phyloP scores from a whole-genome alignment of 2,888 invertebrate genomes.

The Linyphia triangularis region DNA sequence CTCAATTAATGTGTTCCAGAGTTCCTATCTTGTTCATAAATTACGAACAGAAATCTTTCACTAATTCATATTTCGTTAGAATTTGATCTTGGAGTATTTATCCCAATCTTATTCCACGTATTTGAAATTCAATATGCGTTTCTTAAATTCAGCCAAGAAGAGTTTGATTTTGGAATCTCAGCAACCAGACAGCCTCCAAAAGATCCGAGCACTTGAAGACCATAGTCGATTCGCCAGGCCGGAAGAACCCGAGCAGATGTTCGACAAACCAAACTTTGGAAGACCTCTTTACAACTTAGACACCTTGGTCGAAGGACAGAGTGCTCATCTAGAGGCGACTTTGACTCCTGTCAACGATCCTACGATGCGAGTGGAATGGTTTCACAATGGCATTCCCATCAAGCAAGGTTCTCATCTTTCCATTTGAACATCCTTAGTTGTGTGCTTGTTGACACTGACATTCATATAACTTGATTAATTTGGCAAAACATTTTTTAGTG shows the following conservation, averaged over 20 bases:
- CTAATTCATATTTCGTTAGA: background rate
- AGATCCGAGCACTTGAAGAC: conserved; percentile 83
- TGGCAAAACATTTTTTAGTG: too few relatives aligned
- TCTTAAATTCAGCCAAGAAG: conserved; percentile 78
- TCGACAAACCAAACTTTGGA: conserved; percentile 92
- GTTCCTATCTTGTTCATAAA: background rate
- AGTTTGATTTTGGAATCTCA: conserved; percentile 79
- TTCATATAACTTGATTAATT: too few relatives aligned
- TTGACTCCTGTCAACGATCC: conserved; percentile 98
- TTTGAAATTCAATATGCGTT: background rate
- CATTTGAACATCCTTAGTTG: too few relatives aligned
- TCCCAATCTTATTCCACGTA: background rate
- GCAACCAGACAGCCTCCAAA: conserved; percentile 80
- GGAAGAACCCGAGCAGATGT: conserved; percentile 86
- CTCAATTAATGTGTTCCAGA: too few relatives aligned
- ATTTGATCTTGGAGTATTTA: background rate
- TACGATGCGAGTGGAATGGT: conserved; percentile 99
- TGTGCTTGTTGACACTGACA: too few relatives aligned
- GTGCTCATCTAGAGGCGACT: conserved; percentile 95
- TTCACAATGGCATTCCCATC: conserved; percentile 94
- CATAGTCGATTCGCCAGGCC: conserved; percentile 82
- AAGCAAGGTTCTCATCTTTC: conserved; percentile 83
- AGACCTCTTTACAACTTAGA: conserved; percentile 88
- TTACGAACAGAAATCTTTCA: background rate
- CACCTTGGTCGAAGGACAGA: conserved; percentile 90